Conservation (phyloP, 2,888 invertebrate species). For the Ceratothoa steindachneri region DNA sequence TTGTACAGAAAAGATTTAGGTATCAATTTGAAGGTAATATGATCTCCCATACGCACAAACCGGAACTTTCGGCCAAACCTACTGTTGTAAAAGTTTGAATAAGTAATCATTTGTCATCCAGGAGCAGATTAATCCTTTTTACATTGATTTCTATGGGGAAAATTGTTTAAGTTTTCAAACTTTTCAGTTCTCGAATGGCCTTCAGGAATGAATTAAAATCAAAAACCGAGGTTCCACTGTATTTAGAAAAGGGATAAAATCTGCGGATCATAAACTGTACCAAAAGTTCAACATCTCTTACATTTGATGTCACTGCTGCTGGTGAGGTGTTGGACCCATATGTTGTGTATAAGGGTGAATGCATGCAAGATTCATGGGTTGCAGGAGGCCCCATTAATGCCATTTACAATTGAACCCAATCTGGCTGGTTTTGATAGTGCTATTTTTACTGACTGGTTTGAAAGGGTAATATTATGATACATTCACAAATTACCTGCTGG, state of each 20-base stretch:
- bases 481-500: neutral
- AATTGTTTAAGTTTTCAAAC: too few species aligned
- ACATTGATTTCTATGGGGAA: too few species aligned
- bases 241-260: neutral
- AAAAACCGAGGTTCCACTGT: too few species aligned
- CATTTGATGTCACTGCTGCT: neutral
- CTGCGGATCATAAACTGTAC: neutral
- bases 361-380: neutral
- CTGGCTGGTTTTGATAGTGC: neutral
- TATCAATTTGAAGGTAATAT: too few species aligned
- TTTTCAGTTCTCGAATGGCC: too few species aligned
- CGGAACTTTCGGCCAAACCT: too few species aligned
- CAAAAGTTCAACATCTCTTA: neutral
- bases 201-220: too few species aligned
- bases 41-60: too few species aligned
- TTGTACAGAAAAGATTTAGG: too few species aligned
- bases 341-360: neutral
- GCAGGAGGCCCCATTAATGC: neutral
- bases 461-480: neutral
- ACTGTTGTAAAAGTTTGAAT: too few species aligned
- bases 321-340: neutral
- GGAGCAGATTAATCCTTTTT: too few species aligned
- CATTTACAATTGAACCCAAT: neutral
- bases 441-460: neutral
- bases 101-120: too few species aligned